Percentiles rank a stretch among this genome's conserved stretches.
Conservation (phyloP, 1,140 invertebrate species). For the Drosophila ironensis region DNA sequence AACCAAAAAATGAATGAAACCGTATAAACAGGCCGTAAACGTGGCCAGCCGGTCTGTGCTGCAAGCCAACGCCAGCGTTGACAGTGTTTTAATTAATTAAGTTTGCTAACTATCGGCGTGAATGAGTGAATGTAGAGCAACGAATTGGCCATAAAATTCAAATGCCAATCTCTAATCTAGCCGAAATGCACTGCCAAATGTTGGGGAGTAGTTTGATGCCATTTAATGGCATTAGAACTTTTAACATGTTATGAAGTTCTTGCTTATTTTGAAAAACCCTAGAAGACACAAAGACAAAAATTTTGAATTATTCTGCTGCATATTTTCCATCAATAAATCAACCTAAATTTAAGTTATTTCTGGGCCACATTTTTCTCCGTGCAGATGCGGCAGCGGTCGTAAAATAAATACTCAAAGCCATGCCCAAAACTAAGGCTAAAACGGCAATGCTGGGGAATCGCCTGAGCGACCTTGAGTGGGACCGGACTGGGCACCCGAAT, state of each 20-base stretch:
- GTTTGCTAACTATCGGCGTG: slow-evolving; percentile 21
- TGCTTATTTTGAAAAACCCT: too few species aligned
- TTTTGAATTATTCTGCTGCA: too few species aligned
- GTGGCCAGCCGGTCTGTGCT: slow-evolving; percentile 34
- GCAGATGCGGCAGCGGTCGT: slow-evolving; percentile 16
- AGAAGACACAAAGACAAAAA: too few species aligned
- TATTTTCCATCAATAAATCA: too few species aligned
- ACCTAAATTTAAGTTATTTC: too few species aligned
- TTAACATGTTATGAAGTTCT: too few species aligned
- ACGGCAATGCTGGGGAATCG: too few species aligned
- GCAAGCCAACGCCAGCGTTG: not conserved
- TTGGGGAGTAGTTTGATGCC: too few species aligned
- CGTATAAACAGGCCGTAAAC: slow-evolving; percentile 13
- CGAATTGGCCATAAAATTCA: slow-evolving; percentile 43
- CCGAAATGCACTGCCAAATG: not conserved
- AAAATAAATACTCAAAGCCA: slow-evolving; percentile 9
- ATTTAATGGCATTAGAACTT: too few species aligned
- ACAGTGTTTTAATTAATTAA: slow-evolving; percentile 56
- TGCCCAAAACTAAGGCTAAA: slow-evolving; percentile 30
- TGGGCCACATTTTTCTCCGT: not conserved
- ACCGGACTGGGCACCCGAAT: slow-evolving; percentile 44
- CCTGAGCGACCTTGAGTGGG: slow-evolving; percentile 38
- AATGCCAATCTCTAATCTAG: slow-evolving; percentile 28
- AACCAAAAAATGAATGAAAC: slow-evolving; percentile 12
- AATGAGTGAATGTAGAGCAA: slow-evolving; percentile 58